Evolutionary conservation across 2,113 vertebrate species (phyloP).

Genomic region (Lepidothrix coronata): DNA sequence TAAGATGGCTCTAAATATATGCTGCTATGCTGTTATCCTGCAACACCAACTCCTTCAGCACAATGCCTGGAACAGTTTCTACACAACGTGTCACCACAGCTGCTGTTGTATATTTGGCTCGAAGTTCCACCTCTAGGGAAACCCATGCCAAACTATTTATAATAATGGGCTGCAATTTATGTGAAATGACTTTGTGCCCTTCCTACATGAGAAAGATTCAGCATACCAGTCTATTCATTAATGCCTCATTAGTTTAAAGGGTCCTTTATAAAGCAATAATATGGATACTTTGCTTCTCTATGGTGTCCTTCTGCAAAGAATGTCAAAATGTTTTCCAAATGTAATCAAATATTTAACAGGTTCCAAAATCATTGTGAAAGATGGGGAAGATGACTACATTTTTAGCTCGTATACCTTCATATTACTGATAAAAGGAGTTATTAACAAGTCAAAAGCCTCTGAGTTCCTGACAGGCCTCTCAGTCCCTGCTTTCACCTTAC

Average conservation of each 20-base stretch:
- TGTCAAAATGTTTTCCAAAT: background rate
- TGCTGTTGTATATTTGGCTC: constrained; percentile 34
- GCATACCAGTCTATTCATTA: constrained; percentile 1
- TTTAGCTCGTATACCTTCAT: background rate
- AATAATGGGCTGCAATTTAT: constrained; percentile 44
- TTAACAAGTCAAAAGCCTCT: background rate
- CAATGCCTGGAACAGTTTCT: background rate
- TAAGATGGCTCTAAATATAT: background rate
- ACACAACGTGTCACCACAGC: constrained; percentile 37
- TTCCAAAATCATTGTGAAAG: background rate
- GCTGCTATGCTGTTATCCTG: background rate
- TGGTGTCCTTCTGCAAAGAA: background rate
- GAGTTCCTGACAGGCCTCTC: background rate
- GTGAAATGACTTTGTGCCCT: constrained; percentile 28
- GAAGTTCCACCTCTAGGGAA: constrained; percentile 39
- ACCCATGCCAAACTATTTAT: constrained; percentile 27
- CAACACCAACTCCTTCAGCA: background rate
- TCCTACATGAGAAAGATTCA: constrained; percentile 3
- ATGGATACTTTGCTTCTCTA: background rate
- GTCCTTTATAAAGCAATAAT: constrained; percentile 25
- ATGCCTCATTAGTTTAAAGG: constrained; percentile 28
- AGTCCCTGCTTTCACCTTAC: background rate
- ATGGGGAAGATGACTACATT: background rate
- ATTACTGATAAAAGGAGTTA: background rate
- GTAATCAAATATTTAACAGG: background rate